Percentiles rank a stretch among this genome's conserved stretches.
Evolutionary conservation across 2,888 invertebrate genomes (phyloP).

Genomic region (Amphipyra berbera): DNA sequence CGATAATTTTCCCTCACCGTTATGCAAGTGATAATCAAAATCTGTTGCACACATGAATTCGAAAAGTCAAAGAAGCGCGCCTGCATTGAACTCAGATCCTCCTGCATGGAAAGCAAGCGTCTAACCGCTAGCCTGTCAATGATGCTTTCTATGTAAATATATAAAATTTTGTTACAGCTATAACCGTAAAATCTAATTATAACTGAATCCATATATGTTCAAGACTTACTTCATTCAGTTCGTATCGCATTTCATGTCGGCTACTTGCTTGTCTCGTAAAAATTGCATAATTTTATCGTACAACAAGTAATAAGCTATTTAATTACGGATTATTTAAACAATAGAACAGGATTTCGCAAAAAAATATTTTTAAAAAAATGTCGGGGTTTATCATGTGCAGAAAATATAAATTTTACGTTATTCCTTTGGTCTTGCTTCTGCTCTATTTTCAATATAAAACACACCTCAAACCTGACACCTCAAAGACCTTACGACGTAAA

Average conservation of each 20-base stretch:
- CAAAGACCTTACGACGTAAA: too few species aligned
- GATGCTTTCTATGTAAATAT: too few species aligned
- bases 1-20: too few species aligned
- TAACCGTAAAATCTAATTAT: conserved; percentile 17
- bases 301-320: not conserved
- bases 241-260: conserved; percentile 2
- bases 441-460: not conserved
- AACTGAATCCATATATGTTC: conserved; percentile 26
- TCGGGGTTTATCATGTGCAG: conserved; percentile 4
- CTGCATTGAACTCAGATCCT: too few species aligned
- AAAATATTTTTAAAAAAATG: not conserved
- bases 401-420: conserved; percentile 26
- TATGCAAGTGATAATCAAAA: too few species aligned
- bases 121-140: too few species aligned
- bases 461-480: too few species aligned
- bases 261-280: conserved; percentile 16
- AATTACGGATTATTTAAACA: not conserved
- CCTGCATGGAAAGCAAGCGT: too few species aligned
- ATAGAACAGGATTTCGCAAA: too few species aligned
- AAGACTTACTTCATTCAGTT: conserved; percentile 7
- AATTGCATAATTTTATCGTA: conserved; percentile 1
- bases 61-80: too few species aligned
- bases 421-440: conserved; percentile 19
- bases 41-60: too few species aligned
- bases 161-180: too few species aligned